phyloP scores from a whole-genome alignment of 2,888 invertebrate genomes.

The Drosophila heteroneura region DNA sequence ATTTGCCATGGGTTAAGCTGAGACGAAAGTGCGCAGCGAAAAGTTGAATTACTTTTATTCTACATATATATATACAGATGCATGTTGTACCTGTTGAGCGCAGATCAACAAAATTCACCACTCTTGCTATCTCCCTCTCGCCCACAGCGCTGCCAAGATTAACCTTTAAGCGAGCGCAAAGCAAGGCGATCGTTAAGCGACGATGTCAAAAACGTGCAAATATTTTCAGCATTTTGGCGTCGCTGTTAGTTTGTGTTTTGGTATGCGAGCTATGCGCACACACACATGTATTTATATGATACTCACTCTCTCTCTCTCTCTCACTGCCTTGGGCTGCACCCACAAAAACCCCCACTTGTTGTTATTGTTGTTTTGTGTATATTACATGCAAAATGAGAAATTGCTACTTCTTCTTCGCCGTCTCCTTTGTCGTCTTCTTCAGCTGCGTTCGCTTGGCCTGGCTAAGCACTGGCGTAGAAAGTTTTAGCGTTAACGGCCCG shows the following conservation, averaged over 20 bases:
- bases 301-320: conserved; percentile 5
- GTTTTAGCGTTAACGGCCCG: conserved; percentile 75
- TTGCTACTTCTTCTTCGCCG: conserved; percentile 25
- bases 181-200: conserved; percentile 36
- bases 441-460: conserved; percentile 67
- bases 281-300: conserved; percentile 6
- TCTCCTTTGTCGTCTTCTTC: conserved; percentile 43
- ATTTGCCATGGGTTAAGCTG: conserved; percentile 38
- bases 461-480: conserved; percentile 78
- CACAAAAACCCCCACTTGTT: conserved; percentile 23
- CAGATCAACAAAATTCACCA: conserved; percentile 9
- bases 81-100: conserved; percentile 5
- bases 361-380: conserved; percentile 30
- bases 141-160: conserved; percentile 20
- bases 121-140: conserved; percentile 11
- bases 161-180: conserved; percentile 50
- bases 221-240: conserved; percentile 63
- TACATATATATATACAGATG: conserved; percentile 11
- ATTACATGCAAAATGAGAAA: conserved; percentile 66
- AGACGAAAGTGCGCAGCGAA: conserved; percentile 9
- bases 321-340: conserved; percentile 34
- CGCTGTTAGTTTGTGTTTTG: conserved; percentile 54
- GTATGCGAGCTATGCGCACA: conserved; percentile 61
- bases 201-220: conserved; percentile 72
- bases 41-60: conserved; percentile 22